Evolutionary conservation across 2,888 invertebrate genomes (phyloP), one percentile per base, ranked within the genome.

Genomic region (Tetropium fuscum): DNA sequence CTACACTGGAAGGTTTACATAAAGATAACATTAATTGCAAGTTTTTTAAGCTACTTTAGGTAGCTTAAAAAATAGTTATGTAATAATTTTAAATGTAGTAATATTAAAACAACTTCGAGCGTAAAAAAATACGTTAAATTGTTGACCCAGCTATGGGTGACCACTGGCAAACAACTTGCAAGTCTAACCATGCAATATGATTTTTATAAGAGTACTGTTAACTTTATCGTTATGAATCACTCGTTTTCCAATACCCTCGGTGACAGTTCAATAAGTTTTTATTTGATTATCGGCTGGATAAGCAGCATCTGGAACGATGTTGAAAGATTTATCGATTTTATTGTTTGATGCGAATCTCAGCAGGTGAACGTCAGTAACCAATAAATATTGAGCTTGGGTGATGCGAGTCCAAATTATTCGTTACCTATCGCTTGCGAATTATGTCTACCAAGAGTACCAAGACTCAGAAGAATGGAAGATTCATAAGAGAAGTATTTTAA

Each of bases 261-360:
- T 66, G 68, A 68, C 68, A 68, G 68, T 68, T 66, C 65, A 68
- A 68, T 68, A 68, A 68, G 63, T 66, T 65, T 66, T 66, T 58
- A 66, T 68, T 68, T 62, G 68, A 68, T 68, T 65, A 64, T 65
- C 60, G 32, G 48, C 51, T 57, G 53, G 68, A 65, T 64, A 65
- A 65, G 51, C 53, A 45, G 61, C 62, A 60, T 62, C 60, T 55
- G 54, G 59, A 43, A 59, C 53, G 60, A 62, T 63, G 64, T 56
- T 64, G 67, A 66, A 66, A 68, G 68, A 68, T 68, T 68, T 66
- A 68, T 68, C 53, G 65, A 63, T 63, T 63, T 60, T 62, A 60
- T 59, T 64, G 57, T 54, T 47, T 44, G 54, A 45, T 53, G 36
- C 41, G 38, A 49, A 36, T 32, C 65, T 8, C 67, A 61, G 67